Evolutionary conservation across 2,113 vertebrate species (phyloP).

Genomic region (Chaenocephalus aceratus): DNA sequence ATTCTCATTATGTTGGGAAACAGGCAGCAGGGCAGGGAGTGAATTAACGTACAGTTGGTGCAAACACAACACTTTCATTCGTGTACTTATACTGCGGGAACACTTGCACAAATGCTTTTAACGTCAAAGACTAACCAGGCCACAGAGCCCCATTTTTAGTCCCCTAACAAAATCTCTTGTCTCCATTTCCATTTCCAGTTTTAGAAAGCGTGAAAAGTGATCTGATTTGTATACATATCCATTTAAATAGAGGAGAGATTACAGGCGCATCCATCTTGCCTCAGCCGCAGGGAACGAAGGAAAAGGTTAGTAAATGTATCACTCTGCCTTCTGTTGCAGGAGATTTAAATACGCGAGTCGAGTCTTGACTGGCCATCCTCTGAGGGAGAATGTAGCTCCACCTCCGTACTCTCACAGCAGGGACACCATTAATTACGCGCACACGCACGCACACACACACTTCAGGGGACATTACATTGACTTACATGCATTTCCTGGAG

Average conservation of each 20-base stretch:
- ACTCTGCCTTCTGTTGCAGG: slow-evolving; percentile 74
- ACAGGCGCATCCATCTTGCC: slow-evolving; percentile 81
- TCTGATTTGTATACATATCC: slow-evolving; percentile 79
- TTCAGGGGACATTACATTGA: too few species aligned
- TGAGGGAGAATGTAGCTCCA: slow-evolving; percentile 62
- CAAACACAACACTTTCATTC: slow-evolving; percentile 19
- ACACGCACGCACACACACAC: slow-evolving; percentile 3
- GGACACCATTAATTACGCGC: slow-evolving; percentile 68
- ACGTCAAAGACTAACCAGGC: slow-evolving; percentile 59
- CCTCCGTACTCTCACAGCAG: slow-evolving; percentile 65
- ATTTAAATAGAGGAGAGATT: slow-evolving; percentile 82
- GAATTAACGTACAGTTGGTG: slow-evolving; percentile 47
- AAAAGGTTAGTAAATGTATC: slow-evolving; percentile 86
- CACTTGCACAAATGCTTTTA: slow-evolving; percentile 28
- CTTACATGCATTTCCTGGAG: too few species aligned
- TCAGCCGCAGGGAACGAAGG: slow-evolving; percentile 73
- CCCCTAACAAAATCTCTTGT: slow-evolving; percentile 50
- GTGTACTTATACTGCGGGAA: slow-evolving; percentile 18
- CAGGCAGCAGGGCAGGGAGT: slow-evolving; percentile 28
- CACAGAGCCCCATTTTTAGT: slow-evolving; percentile 55
- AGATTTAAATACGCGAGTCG: slow-evolving; percentile 81
- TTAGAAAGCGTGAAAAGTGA: slow-evolving; percentile 75
- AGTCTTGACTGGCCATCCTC: slow-evolving; percentile 72
- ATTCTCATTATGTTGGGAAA: slow-evolving; percentile 52
- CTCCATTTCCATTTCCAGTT: slow-evolving; percentile 65